Conservation (phyloP, 2,888 invertebrate genomes). For the Tortrix viridana region DNA sequence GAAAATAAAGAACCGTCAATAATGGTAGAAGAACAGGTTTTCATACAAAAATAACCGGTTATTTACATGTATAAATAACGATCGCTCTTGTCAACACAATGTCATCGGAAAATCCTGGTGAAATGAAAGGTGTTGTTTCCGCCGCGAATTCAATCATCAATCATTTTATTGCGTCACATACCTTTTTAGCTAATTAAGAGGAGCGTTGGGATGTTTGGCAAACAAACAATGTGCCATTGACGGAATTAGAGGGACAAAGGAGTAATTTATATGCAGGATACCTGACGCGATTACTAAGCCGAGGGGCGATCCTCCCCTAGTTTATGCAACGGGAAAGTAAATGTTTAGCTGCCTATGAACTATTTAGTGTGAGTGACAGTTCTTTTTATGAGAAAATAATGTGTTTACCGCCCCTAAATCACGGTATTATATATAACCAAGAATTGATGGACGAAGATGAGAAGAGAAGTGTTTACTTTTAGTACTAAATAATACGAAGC, state of each 20-base stretch:
- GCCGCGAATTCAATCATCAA: conserved; percentile 33
- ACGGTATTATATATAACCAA: conserved; percentile 13
- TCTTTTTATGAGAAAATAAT: conserved; percentile 37
- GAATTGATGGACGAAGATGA: conserved; percentile 18
- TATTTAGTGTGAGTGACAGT: conserved; percentile 35
- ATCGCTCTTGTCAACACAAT: too few relatives aligned
- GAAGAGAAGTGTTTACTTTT: conserved; percentile 13
- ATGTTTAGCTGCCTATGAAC: conserved; percentile 33
- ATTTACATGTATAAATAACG: too few relatives aligned
- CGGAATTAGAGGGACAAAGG: conserved; percentile 36
- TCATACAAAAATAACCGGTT: too few relatives aligned
- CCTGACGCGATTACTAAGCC: conserved; percentile 38
- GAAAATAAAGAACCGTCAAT: too few relatives aligned
- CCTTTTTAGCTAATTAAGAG: conserved; percentile 37
- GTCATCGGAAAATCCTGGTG: conserved; percentile 1
- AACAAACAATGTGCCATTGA: conserved; percentile 38
- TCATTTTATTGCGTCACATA: conserved; percentile 34
- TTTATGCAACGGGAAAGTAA: conserved; percentile 33
- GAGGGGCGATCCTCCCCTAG: conserved; percentile 21
- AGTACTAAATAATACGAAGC: not conserved
- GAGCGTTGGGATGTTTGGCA: conserved; percentile 35
- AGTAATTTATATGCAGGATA: conserved; percentile 38
- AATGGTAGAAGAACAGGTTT: too few relatives aligned
- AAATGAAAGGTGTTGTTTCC: conserved; percentile 22
- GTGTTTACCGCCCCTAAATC: conserved; percentile 19